Evolutionary conservation across 2,113 vertebrate genomes (phyloP).

Genomic region (Callospermophilus lateralis): DNA sequence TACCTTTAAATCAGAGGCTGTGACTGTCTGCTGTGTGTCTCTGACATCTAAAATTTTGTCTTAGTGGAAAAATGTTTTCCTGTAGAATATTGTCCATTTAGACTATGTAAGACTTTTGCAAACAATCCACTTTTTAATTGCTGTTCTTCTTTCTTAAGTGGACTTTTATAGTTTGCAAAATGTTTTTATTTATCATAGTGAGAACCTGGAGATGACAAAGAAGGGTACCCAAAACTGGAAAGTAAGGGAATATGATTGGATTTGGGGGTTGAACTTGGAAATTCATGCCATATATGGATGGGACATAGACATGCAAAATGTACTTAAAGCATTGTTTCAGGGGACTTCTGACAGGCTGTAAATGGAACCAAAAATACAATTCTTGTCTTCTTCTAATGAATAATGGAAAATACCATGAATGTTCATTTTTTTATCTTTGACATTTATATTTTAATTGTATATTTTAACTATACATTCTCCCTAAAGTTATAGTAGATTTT

Average conservation of each 20-base stretch:
- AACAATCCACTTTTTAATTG: background rate
- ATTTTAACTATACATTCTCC: too few relatives aligned
- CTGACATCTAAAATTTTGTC: background rate
- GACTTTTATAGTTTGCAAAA: background rate
- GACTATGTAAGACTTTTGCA: background rate
- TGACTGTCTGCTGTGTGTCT: background rate
- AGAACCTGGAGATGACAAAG: background rate
- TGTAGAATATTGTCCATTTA: background rate
- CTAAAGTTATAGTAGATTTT: too few relatives aligned
- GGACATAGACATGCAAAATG: background rate
- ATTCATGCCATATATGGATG: background rate
- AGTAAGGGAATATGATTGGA: background rate
- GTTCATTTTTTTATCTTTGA: background rate
- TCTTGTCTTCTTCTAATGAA: background rate
- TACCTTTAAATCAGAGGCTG: background rate
- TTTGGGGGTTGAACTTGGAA: background rate
- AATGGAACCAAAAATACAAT: background rate
- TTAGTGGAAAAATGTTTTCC: background rate
- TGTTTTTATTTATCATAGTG: background rate
- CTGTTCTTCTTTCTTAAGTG: background rate
- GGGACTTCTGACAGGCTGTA: background rate
- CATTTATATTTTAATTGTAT: too few relatives aligned
- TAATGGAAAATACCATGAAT: background rate
- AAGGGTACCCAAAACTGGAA: background rate
- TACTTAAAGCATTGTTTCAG: background rate